Base-by-base conservation (phyloP, 2,888 invertebrate genomes). In the Synanthedon tipuliformis region DNA sequence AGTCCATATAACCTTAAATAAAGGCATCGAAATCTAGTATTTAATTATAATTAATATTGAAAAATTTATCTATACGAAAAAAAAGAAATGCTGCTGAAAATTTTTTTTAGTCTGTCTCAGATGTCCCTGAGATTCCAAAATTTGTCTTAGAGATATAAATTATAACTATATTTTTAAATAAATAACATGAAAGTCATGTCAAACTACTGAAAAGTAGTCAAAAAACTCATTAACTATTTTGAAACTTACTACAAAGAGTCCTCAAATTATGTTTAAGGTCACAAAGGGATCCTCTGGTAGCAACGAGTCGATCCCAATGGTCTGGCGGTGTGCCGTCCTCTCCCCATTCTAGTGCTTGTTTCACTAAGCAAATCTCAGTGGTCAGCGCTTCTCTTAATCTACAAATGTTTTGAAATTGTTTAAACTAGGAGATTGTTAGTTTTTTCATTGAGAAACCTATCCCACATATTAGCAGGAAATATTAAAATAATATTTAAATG, bases 1-100 rank as follows among this genome's bases (percentile, higher is more conserved):
- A 89, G 56, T 89, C 88, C 86, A 89, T 83, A 57, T 89, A 88
- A 71, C 86, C 88, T 88, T 49, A 27, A 50, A 34, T n/a, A 13
- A 50, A 18, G 23, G 45, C 15, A 13, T 13, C 45, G n/a, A 45
- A 1, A 34, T 8, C 23, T 23, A 23, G 23, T 23, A 23, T 23
- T 23, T 23, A 23, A 23, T 5, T 23, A 23, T 5, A 23, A 23
- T 23, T 4, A 23, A 23, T 23, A 23, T 23, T 23, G 4, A 23
- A 23, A 23, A 4, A 18, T 18, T 18, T 3, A 18, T 16, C 16
- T 16, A 16, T 16, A 16, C 16, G 16, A 18, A 18, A 18, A 18
- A 3, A 18, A 18, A 18, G 0, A 18, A 3, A 4, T 23, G 18
- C 2, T 18, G 18, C 3, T 18, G 3, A 18, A 18, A 18, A 18